Percentiles rank a stretch among this genome's conserved stretches.
Conservation (phyloP, 2,888 invertebrate genomes). For the Diaperis boleti region DNA sequence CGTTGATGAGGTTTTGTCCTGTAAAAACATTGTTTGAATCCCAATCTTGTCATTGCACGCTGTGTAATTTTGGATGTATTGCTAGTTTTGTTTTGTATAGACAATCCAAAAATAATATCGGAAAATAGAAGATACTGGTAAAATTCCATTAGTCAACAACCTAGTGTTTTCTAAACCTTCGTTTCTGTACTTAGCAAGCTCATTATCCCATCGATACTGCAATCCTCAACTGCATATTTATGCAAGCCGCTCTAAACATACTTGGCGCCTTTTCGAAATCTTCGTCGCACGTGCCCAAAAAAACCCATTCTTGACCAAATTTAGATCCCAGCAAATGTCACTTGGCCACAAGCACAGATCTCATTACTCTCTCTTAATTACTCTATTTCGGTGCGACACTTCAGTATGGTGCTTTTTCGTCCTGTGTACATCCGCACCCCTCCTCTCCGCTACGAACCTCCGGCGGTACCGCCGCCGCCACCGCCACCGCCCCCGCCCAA, state of each 20-base stretch:
- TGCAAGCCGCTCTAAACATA: background rate
- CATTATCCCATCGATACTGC: no score
- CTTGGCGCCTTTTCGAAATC: constrained; percentile 1
- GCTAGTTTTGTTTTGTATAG: no score
- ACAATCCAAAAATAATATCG: no score
- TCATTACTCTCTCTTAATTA: constrained; percentile 49
- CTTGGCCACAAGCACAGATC: constrained; percentile 32
- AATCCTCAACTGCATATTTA: no score
- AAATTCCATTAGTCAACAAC: no score
- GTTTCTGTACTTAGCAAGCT: no score
- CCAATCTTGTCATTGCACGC: no score
- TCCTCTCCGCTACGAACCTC: constrained; percentile 53
- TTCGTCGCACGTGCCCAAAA: constrained; percentile 9
- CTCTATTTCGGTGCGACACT: constrained; percentile 13
- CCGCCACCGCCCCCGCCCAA: constrained; percentile 43
- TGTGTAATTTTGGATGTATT: no score
- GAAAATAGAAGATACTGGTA: no score
- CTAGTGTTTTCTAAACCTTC: no score
- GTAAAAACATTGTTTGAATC: no score
- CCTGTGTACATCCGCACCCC: constrained; percentile 59
- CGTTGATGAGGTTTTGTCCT: no score
- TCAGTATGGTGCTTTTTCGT: constrained; percentile 53
- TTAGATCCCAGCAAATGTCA: constrained; percentile 13
- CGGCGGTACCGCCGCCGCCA: constrained; percentile 48
- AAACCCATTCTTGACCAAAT: constrained; percentile 5